Conservation (phyloP, 2,113 vertebrate genomes). For the Jaculus jaculus region DNA sequence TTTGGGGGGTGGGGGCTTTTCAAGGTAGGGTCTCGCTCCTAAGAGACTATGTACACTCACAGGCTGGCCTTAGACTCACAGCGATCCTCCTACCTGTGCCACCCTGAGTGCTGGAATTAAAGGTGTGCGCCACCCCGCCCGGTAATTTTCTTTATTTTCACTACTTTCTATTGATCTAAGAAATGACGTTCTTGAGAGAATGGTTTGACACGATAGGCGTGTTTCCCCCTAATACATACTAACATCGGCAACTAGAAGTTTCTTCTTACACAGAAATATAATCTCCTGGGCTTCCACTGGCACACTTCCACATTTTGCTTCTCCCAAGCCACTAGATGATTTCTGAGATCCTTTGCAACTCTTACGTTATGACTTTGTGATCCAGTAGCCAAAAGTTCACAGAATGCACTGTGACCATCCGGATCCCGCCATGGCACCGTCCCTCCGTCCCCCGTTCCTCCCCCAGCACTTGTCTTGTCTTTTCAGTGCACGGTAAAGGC, state of each 20-base stretch:
- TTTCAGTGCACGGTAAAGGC: background rate
- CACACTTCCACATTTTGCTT: background rate
- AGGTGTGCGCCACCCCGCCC: too few species aligned
- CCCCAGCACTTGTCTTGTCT: too few species aligned
- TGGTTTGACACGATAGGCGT: background rate
- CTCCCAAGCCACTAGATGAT: background rate
- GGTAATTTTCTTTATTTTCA: background rate
- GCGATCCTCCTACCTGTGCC: too few species aligned
- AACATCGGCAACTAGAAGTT: background rate
- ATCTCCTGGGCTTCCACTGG: background rate
- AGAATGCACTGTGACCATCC: background rate
- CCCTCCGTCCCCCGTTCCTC: background rate
- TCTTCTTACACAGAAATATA: background rate
- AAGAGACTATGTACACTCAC: too few species aligned
- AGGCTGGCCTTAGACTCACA: too few species aligned
- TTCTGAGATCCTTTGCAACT: conserved; percentile 31
- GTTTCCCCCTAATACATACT: background rate
- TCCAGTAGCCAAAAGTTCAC: background rate
- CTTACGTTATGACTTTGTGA: conserved; percentile 14
- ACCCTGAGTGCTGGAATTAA: too few species aligned
- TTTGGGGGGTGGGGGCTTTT: too few species aligned
- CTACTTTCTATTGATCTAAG: conserved; percentile 21
- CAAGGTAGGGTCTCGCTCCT: too few species aligned
- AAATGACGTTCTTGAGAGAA: background rate
- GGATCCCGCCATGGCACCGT: background rate